phyloP scores from a whole-genome alignment of 2,888 invertebrate species.

The Gerosis bhagava region DNA sequence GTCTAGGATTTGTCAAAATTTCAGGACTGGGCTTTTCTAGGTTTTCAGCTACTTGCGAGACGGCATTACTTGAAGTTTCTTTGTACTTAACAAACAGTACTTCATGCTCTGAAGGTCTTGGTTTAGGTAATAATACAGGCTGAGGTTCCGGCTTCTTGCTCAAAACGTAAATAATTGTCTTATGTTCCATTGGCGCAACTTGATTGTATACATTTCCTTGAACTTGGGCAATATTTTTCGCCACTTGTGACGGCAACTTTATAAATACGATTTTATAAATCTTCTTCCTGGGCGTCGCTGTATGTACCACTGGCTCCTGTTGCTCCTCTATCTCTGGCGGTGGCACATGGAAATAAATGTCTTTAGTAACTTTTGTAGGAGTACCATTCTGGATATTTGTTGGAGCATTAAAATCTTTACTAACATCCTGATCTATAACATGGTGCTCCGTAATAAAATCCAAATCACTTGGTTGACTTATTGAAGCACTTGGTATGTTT shows the following conservation, averaged over 20 bases:
- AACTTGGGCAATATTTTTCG: slow-evolving; percentile 42
- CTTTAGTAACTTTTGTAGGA: slow-evolving; percentile 81
- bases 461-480: slow-evolving; percentile 1
- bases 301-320: slow-evolving; percentile 75
- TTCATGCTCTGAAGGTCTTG: slow-evolving; percentile 80
- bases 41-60: neutral
- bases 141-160: slow-evolving; percentile 86
- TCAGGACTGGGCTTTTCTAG: slow-evolving; percentile 16
- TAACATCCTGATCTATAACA: neutral
- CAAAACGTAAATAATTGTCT: slow-evolving; percentile 88
- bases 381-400: slow-evolving; percentile 35
- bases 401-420: slow-evolving; percentile 2
- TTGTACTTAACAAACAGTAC: slow-evolving; percentile 87
- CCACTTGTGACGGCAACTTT: slow-evolving; percentile 86
- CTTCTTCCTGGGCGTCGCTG: slow-evolving; percentile 80
- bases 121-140: slow-evolving; percentile 40
- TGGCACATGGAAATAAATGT: slow-evolving; percentile 89
- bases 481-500: neutral
- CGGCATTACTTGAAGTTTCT: slow-evolving; percentile 24
- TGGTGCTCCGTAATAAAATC: neutral
- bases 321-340: slow-evolving; percentile 85
- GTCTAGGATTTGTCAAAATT: slow-evolving; percentile 30
- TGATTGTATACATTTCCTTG: slow-evolving; percentile 82
- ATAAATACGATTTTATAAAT: slow-evolving; percentile 90
- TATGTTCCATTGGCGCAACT: slow-evolving; percentile 81